Percentiles rank a stretch among this genome's conserved stretches.
Evolutionary conservation across 1,140 invertebrate species (phyloP).

Genomic region (Littorina saxatilis): DNA sequence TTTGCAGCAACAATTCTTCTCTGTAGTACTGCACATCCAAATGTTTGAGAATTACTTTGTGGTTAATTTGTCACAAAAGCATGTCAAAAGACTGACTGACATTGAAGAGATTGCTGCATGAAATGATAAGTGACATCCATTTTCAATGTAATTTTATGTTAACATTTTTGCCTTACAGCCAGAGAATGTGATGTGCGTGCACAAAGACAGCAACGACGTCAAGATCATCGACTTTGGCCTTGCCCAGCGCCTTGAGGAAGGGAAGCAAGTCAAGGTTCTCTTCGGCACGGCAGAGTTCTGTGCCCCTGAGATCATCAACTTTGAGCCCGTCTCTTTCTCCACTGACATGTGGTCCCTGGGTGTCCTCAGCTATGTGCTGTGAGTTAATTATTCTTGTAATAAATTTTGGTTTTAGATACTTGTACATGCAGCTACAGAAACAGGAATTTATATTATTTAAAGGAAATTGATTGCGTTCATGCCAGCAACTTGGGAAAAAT

Average conservation of each 20-base stretch:
- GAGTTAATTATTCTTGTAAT: conserved; percentile 80
- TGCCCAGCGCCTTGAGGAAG: conserved; percentile 97
- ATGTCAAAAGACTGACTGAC: too few species aligned
- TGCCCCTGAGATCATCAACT: conserved; percentile 98
- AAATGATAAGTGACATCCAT: too few species aligned
- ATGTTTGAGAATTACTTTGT: too few species aligned
- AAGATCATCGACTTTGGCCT: conserved; percentile 99
- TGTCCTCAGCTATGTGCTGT: conserved; percentile 97
- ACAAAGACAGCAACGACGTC: conserved; percentile 93
- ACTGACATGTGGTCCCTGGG: conserved; percentile 99
- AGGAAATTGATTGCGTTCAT: too few species aligned
- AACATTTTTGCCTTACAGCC: conserved; percentile 80
- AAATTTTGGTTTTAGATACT: too few species aligned
- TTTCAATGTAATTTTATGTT: too few species aligned
- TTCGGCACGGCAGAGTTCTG: conserved; percentile 98
- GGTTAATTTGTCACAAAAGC: too few species aligned
- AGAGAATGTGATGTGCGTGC: conserved; percentile 99
- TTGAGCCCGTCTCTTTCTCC: conserved; percentile 99
- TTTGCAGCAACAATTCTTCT: too few species aligned
- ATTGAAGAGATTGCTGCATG: too few species aligned
- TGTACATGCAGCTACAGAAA: too few species aligned
- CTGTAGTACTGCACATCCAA: too few species aligned
- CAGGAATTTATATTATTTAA: too few species aligned
- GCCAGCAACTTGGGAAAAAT: not conserved
- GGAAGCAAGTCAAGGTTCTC: conserved; percentile 98